Evolutionary conservation across 2,888 invertebrate genomes (phyloP).

Genomic region (Hirtodrosophila trivittata): DNA sequence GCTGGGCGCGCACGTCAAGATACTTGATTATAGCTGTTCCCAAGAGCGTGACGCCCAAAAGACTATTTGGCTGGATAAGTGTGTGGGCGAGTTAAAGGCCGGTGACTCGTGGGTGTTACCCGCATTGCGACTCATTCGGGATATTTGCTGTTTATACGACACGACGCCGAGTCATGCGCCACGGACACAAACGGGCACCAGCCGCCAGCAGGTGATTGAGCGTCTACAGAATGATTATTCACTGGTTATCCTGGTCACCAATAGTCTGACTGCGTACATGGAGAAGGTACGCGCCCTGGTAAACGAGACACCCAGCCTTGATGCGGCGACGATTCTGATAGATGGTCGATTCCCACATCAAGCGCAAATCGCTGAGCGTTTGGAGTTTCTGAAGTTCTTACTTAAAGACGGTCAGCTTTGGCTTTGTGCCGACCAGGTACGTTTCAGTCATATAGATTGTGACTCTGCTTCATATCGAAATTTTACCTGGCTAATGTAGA

Average conservation of each 20-base stretch:
- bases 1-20: constrained; percentile 96
- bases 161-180: constrained; percentile 84
- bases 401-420: constrained; percentile 98
- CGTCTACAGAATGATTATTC: constrained; percentile 95
- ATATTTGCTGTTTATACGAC: constrained; percentile 97
- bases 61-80: constrained; percentile 96
- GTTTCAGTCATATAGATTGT: constrained; percentile 1
- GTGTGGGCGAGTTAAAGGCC: constrained; percentile 96
- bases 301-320: constrained; percentile 87
- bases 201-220: constrained; percentile 91
- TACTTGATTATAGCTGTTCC: constrained; percentile 98
- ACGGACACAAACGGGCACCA: constrained; percentile 84
- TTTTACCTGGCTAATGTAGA: constrained; percentile 17
- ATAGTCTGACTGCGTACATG: constrained; percentile 96
- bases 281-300: constrained; percentile 88
- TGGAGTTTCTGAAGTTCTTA: constrained; percentile 95
- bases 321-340: constrained; percentile 88
- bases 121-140: constrained; percentile 96
- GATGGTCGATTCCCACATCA: constrained; percentile 96
- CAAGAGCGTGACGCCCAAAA: constrained; percentile 98
- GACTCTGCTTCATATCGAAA: background rate
- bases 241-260: constrained; percentile 95
- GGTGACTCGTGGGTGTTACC: constrained; percentile 96
- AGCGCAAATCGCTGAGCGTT: constrained; percentile 95
- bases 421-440: constrained; percentile 94